Base-by-base conservation (phyloP, 2,113 vertebrate genomes). In the Gallinago undulata region DNA sequence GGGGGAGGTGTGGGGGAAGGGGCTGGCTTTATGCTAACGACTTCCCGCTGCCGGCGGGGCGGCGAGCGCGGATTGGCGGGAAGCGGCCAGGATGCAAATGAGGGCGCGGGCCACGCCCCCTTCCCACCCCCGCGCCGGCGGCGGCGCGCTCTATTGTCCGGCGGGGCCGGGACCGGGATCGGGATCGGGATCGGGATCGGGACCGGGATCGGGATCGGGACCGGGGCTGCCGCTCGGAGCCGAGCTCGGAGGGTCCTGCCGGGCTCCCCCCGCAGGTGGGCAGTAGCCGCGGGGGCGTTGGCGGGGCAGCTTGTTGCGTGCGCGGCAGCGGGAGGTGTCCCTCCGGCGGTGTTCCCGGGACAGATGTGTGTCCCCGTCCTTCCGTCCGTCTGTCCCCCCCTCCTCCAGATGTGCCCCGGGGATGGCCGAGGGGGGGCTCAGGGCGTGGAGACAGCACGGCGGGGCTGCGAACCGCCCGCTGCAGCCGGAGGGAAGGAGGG, bases 111-210 rank as follows among this genome's bases (percentile, higher is more conserved):
- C 95, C 74, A 66, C 95, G 79, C 97, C 48, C 48, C 22, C 48
- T 22, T 22, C 47, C 96, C 93, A 37, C 39, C 28, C 96, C 93
- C 47, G n/a, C 31, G 16, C 66, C 57, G 50, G 53, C 47, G 80
- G 73, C 88, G 74, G 95, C 90, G 89, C 93, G 95, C 89, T 93
- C 93, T 97, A 96, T 97, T 97, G 97, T 98, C 96, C 90, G 74
- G 73, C 28, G 73, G 90, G 91, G 37, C 57, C 72, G 72, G 57
- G 78, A 17, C n/a, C 14, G 33, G 50, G 70, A 56, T 21, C 15
- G 51, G n/a, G 47, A 37, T 45, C 16, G 11, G 78, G 30, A 28
- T 23, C 62, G 83, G n/a, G 53, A 41, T 8, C 28, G 31, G 45
- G 47, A 28, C 1, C 19, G 50, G 51, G 31, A 24, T 7, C 24